These are phyloP conservation scores for Ovis canadensis DNA, from an alignment of 2,113 vertebrate genomes.

Conservation along the genomic window DNA sequence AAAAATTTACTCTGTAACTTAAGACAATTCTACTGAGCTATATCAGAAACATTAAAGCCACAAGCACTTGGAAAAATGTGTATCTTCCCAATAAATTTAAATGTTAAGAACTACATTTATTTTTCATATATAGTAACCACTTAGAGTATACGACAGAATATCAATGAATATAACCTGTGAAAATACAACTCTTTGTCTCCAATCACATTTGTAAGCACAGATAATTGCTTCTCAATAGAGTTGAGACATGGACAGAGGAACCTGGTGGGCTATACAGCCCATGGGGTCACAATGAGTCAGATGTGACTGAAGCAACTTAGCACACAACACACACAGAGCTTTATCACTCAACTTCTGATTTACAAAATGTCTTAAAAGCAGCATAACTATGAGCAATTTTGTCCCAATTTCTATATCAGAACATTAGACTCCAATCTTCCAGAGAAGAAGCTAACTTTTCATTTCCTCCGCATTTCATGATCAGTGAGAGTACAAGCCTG, in stretches of 20 bases:
- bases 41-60: slow-evolving; percentile 28
- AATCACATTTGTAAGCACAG: background rate
- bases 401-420: background rate
- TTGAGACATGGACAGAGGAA: background rate
- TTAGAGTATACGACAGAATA: background rate
- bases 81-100: background rate
- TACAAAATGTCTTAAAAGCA: slow-evolving; percentile 17
- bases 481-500: background rate
- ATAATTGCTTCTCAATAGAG: background rate
- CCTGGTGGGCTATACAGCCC: background rate
- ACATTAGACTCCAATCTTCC: background rate
- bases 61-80: background rate
- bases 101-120: background rate
- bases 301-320: background rate
- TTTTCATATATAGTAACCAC: background rate
- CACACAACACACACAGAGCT: background rate
- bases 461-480: background rate
- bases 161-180: background rate
- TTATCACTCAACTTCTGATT: slow-evolving; percentile 24
- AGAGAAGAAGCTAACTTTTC: background rate
- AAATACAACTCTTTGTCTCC: background rate
- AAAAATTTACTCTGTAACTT: slow-evolving; percentile 8
- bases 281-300: background rate
- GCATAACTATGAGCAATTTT: background rate
- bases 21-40: background rate